phyloP scores from a whole-genome alignment of 2,113 vertebrate species.

The Climacteris rufus region DNA sequence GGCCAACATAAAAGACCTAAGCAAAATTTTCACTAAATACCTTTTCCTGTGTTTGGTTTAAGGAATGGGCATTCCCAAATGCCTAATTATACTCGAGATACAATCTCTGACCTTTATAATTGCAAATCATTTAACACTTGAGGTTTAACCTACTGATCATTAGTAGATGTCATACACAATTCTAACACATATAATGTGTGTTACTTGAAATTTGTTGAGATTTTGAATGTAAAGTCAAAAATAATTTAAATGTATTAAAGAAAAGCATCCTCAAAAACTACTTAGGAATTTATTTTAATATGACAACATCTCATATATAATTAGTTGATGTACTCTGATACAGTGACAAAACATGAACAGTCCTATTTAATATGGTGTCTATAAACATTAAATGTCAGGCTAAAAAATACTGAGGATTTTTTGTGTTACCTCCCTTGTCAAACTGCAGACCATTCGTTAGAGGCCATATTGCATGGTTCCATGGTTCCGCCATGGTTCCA shows the following conservation, averaged over 20 bases:
- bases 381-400: neutral
- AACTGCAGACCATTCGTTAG: neutral
- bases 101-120: slow-evolving; percentile 17
- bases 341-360: neutral
- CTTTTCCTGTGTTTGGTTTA: neutral
- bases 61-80: neutral
- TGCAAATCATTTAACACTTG: neutral
- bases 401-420: neutral
- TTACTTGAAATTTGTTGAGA: neutral
- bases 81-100: slow-evolving; percentile 3
- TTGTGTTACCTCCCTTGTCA: neutral
- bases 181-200: neutral
- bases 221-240: neutral
- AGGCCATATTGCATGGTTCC: too few relatives aligned
- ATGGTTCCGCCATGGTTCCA: too few relatives aligned
- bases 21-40: neutral
- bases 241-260: neutral
- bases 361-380: neutral
- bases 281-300: neutral
- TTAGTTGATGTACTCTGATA: neutral
- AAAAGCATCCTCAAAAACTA: neutral
- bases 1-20: neutral
- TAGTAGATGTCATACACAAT: neutral
- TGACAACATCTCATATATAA: neutral
- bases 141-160: neutral